Percentiles rank a stretch among this genome's conserved stretches.
phyloP scores from a whole-genome alignment of 2,888 invertebrate genomes.

The Eupithecia abbreviata region DNA sequence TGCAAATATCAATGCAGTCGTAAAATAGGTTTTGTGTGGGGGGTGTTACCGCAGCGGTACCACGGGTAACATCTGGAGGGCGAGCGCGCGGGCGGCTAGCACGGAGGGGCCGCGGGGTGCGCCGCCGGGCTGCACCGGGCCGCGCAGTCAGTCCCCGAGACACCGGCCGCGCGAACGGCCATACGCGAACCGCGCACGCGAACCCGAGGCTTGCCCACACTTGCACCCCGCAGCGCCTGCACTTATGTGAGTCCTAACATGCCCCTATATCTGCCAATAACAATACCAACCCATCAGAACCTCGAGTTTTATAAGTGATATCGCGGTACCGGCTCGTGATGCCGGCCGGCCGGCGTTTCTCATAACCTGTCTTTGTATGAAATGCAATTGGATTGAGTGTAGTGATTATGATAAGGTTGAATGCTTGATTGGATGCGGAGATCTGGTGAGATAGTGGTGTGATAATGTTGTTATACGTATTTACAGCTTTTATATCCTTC shows the following conservation, averaged over 20 bases:
- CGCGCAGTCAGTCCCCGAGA: constrained; percentile 79
- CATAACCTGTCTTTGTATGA: constrained; percentile 58
- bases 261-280: constrained; percentile 13
- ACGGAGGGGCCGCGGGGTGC: constrained; percentile 68
- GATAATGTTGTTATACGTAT: constrained; percentile 13
- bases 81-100: constrained; percentile 63
- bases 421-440: constrained; percentile 34
- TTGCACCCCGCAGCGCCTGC: constrained; percentile 61
- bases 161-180: constrained; percentile 83
- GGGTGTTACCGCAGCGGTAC: constrained; percentile 39
- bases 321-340: constrained; percentile 39
- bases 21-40: constrained; percentile 37
- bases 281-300: constrained; percentile 4
- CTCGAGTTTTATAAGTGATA: constrained; percentile 23
- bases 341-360: constrained; percentile 74
- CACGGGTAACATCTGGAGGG: constrained; percentile 73
- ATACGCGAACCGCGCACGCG: constrained; percentile 71
- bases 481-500: constrained; percentile 29
- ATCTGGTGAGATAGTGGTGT: constrained; percentile 33
- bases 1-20: constrained; percentile 18
- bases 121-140: constrained; percentile 4
- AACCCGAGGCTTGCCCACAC: constrained; percentile 61
- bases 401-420: constrained; percentile 37
- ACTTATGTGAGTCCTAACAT: constrained; percentile 71
- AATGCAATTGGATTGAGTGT: constrained; percentile 33